Evolutionary conservation across 2,888 invertebrate species (phyloP).

Genomic region (Nomada flava): DNA sequence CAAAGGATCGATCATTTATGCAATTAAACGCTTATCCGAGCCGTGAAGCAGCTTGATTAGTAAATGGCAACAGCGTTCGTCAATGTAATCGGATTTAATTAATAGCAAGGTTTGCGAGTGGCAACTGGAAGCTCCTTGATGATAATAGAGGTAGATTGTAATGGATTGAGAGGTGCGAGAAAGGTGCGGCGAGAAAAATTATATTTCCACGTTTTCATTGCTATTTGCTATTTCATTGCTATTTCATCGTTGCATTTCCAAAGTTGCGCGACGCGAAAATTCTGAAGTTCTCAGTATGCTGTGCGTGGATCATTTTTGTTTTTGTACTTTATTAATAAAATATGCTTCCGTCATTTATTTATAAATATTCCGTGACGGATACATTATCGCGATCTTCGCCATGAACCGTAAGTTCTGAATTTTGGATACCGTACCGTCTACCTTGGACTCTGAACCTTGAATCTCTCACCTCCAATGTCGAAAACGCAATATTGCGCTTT

Average conservation of each 20-base stretch:
- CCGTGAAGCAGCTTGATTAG: conserved; percentile 11
- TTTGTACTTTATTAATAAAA: too few species aligned
- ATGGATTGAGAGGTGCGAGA: too few species aligned
- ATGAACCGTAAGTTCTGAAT: background rate
- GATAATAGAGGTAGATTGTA: too few species aligned
- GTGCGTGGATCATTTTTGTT: too few species aligned
- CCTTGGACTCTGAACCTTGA: background rate
- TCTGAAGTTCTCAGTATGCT: background rate
- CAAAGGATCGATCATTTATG: conserved; percentile 16
- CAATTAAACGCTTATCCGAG: background rate
- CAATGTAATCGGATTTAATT: conserved; percentile 4
- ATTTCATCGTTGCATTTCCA: background rate
- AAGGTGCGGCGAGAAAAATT: background rate
- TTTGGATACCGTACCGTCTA: background rate
- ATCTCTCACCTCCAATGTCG: background rate
- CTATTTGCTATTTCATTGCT: background rate
- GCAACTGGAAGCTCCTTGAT: background rate
- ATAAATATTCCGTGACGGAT: too few species aligned
- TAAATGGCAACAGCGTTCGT: background rate
- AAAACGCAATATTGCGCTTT: too few species aligned
- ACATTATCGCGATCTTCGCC: background rate
- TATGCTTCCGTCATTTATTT: too few species aligned
- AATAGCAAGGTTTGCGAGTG: background rate
- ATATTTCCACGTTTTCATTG: background rate
- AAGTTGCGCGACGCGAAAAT: background rate